phyloP scores from a whole-genome alignment of 2,888 invertebrate species.

The Endomychus coccineus region DNA sequence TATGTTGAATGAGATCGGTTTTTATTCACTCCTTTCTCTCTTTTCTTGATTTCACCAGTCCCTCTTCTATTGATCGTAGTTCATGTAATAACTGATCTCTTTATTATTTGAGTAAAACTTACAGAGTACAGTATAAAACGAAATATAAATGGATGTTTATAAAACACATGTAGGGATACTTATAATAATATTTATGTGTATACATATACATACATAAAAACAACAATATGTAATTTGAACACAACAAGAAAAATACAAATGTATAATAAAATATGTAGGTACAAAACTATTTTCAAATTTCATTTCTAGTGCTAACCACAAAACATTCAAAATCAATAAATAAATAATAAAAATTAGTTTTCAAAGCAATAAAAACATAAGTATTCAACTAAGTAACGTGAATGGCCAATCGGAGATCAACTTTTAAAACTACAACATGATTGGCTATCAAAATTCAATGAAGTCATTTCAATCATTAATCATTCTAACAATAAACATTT shows the following conservation, averaged over 20 bases:
- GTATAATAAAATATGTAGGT: slow-evolving; percentile 30
- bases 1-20: no score
- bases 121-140: slow-evolving; percentile 47
- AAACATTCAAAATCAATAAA: slow-evolving; percentile 24
- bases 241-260: slow-evolving; percentile 42
- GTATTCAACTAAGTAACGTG: slow-evolving; percentile 17
- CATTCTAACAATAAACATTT: slow-evolving; percentile 11
- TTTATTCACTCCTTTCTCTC: no score
- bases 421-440: slow-evolving; percentile 3
- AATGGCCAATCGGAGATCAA: slow-evolving; percentile 25
- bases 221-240: slow-evolving; percentile 45
- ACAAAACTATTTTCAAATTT: slow-evolving; percentile 25
- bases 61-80: no score
- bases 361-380: slow-evolving; percentile 12
- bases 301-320: slow-evolving; percentile 11
- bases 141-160: slow-evolving; percentile 44
- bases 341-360: slow-evolving; percentile 24
- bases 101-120: slow-evolving; percentile 39
- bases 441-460: slow-evolving; percentile 5
- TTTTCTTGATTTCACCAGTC: no score
- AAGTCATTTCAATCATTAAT: no score
- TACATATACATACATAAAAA: slow-evolving; percentile 45
- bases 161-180: slow-evolving; percentile 44
- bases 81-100: slow-evolving; percentile 32
- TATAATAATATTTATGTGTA: slow-evolving; percentile 41